These are phyloP conservation scores for Strigamia maritima DNA, from an alignment of 2,888 invertebrate species.

Conservation along the genomic window DNA sequence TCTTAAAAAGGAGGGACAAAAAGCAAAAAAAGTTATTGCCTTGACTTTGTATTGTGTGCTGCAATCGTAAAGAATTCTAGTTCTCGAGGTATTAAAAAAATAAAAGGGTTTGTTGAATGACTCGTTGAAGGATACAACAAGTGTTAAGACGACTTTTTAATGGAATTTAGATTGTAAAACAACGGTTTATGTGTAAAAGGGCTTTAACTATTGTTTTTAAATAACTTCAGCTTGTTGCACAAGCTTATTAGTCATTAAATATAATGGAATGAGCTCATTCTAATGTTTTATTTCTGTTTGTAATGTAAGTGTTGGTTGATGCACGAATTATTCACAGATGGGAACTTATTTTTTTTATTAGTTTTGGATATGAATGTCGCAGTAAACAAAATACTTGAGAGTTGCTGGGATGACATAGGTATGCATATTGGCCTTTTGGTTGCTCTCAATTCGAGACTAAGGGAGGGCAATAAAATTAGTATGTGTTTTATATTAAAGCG, in stretches of 20 bases:
- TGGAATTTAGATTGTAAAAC: constrained; percentile 22
- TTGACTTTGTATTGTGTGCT: constrained; percentile 12
- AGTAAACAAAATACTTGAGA: constrained; percentile 11
- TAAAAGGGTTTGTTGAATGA: background rate
- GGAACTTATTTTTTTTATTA: background rate
- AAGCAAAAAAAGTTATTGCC: constrained; percentile 13
- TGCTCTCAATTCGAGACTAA: background rate
- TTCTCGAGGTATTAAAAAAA: background rate
- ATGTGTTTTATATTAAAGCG: background rate
- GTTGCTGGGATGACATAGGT: background rate
- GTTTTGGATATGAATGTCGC: background rate
- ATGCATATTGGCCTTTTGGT: background rate
- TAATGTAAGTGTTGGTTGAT: no score
- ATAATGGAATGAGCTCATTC: background rate
- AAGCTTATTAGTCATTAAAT: constrained; percentile 22
- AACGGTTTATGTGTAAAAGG: background rate
- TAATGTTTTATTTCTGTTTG: background rate
- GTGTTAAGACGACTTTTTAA: background rate
- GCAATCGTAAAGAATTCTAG: constrained; percentile 20
- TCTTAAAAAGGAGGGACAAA: background rate
- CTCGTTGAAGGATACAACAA: constrained; percentile 28
- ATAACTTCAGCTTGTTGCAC: background rate
- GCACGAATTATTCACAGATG: background rate
- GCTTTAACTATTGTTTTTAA: background rate
- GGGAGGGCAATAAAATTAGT: background rate